These are phyloP conservation scores for Heliconius hewitsoni DNA, from an alignment of 1,140 invertebrate genomes.

Conservation along the genomic window DNA sequence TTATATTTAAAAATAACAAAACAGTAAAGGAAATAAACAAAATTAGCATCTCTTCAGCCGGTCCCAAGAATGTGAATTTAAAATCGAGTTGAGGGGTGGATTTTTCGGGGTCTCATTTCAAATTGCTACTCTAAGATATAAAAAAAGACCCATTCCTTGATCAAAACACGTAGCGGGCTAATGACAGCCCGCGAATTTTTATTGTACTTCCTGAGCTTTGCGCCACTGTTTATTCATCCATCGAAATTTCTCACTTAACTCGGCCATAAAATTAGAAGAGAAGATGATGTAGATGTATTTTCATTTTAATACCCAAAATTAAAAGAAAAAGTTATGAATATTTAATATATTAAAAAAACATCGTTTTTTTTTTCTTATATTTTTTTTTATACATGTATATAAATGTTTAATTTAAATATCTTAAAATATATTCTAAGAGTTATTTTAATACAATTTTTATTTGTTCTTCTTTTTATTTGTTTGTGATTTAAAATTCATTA, in stretches of 20 bases:
- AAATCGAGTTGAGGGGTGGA: slow-evolving; percentile 49
- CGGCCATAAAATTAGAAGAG: slow-evolving; percentile 56
- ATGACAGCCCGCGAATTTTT: slow-evolving; percentile 73
- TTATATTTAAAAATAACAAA: neutral
- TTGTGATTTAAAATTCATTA: too few relatives aligned
- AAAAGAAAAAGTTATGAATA: neutral
- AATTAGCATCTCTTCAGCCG: slow-evolving; percentile 15
- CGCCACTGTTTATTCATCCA: slow-evolving; percentile 63
- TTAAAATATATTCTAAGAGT: too few relatives aligned
- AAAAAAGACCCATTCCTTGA: slow-evolving; percentile 49
- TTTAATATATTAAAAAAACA: too few relatives aligned
- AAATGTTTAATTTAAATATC: too few relatives aligned
- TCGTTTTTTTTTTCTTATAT: too few relatives aligned
- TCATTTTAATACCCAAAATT: neutral
- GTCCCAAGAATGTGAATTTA: slow-evolving; percentile 41
- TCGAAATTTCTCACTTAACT: slow-evolving; percentile 63
- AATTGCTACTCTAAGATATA: slow-evolving; percentile 57
- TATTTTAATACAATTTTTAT: too few relatives aligned
- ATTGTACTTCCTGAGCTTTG: slow-evolving; percentile 62
- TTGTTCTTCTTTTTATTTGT: too few relatives aligned
- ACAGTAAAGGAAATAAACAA: slow-evolving; percentile 15
- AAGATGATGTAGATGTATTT: slow-evolving; percentile 26
- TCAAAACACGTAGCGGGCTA: slow-evolving; percentile 76
- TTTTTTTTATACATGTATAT: too few relatives aligned
- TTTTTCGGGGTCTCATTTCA: slow-evolving; percentile 61